Base-by-base conservation (phyloP, 2,113 vertebrate species). In the Malurus cyaneus region DNA sequence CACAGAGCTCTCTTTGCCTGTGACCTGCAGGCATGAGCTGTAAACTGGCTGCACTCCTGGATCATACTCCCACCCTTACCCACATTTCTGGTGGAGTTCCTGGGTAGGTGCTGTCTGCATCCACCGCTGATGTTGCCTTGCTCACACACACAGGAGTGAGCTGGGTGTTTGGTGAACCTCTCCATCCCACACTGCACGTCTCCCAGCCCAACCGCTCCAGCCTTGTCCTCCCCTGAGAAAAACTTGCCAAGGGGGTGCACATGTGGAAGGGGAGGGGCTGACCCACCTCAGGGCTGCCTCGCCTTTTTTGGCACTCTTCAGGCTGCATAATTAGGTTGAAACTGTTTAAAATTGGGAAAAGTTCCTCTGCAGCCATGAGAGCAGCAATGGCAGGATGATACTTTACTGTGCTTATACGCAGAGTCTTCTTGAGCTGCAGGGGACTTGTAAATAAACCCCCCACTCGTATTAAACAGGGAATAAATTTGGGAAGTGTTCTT, bases 401-500 rank as follows among this genome's bases (percentile, higher is more conserved):
- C 91, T 94, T 95, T 93, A 49, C 74, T 95, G 83, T 91, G 86
- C 92, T 94, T 94, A 72, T 83, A 36, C 72, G 52, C 76, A 92
- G 79, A 79, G 74, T 81, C 81, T 52, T 92, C 83, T 88, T 86
- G 57, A 90, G 92, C 94, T 85, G 59, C 69, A 64, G 73, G 66
- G 59, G 62, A 64, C 79, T 89, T 96, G 60, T 82, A 90, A 97
- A 95, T 94, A 95, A 95, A 74, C 47, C 81, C 76, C 54, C 44
- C 50, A 46, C 79, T 81, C 60, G 42, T 61, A 72, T 54, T 83
- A 69, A 80, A 81, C 59, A 69, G 67, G 64, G 90, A 84, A 95
- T 97, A 93, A 95, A 95, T 95, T 92, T 88, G 89, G 78, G 69
- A 95, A 88, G 50, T 65, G 70, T 88, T 89, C 93, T 96, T 88